phyloP scores from a whole-genome alignment of 2,888 invertebrate genomes.

The Zootermopsis nevadensis region DNA sequence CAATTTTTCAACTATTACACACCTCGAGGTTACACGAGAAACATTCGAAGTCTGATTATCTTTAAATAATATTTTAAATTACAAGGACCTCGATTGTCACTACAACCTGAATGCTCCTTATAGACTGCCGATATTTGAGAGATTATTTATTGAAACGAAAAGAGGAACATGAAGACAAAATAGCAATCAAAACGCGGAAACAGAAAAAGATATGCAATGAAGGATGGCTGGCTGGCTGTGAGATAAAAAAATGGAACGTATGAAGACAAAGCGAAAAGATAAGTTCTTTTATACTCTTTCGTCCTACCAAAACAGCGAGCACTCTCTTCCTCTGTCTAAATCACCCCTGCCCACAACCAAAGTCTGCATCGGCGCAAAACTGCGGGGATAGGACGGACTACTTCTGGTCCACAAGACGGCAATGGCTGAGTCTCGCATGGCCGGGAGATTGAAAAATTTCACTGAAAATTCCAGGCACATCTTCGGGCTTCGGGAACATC shows the following conservation, averaged over 20 bases:
- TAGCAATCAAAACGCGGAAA: neutral
- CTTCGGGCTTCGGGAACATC: slow-evolving; percentile 12
- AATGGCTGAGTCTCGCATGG: neutral
- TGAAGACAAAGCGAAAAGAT: neutral
- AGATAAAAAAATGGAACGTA: neutral
- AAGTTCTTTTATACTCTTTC: slow-evolving; percentile 14
- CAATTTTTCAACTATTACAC: too few relatives aligned
- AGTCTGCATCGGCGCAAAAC: neutral
- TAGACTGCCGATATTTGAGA: neutral
- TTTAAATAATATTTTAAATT: too few relatives aligned
- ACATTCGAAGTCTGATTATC: too few relatives aligned
- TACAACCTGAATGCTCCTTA: neutral
- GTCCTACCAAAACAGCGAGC: slow-evolving; percentile 46
- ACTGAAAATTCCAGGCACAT: slow-evolving; percentile 50
- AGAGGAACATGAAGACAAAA: neutral
- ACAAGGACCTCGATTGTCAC: neutral
- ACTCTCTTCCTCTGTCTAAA: slow-evolving; percentile 3
- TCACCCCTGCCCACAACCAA: neutral
- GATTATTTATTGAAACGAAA: neutral
- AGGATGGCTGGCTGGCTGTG: neutral
- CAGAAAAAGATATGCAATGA: neutral
- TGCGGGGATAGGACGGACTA: neutral
- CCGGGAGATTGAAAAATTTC: slow-evolving; percentile 50
- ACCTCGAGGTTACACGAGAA: too few relatives aligned
- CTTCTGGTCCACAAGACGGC: too few relatives aligned